Evolutionary conservation across 2,113 vertebrate species (phyloP).

Genomic region (Sinocyclocheilus anophthalmus): DNA sequence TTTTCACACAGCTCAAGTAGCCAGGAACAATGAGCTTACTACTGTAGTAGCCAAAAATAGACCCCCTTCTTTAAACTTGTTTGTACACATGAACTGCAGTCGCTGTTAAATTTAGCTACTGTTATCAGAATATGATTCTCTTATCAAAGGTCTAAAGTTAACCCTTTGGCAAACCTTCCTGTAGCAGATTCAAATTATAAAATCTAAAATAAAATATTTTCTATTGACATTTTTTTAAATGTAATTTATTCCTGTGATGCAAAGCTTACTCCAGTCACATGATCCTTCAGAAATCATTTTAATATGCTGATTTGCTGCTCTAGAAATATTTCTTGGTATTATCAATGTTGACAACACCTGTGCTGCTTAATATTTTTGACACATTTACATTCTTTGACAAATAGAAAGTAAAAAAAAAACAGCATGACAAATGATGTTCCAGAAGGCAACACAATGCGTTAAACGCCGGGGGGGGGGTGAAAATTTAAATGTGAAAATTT

Average conservation of each 20-base stretch:
- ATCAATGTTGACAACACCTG: too few species aligned
- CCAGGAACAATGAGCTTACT: constrained; percentile 9
- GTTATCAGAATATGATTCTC: neutral
- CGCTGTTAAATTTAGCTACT: constrained; percentile 14
- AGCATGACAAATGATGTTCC: too few species aligned
- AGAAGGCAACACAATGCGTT: too few species aligned
- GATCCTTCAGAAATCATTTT: too few species aligned
- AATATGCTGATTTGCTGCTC: too few species aligned
- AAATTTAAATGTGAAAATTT: too few species aligned
- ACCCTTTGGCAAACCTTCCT: neutral
- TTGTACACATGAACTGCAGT: constrained; percentile 1
- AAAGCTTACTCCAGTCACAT: neutral
- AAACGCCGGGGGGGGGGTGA: too few species aligned
- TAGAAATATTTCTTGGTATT: too few species aligned
- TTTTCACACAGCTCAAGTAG: constrained; percentile 40
- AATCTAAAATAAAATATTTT: too few species aligned
- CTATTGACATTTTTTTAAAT: neutral
- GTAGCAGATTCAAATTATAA: neutral
- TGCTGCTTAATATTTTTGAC: too few species aligned
- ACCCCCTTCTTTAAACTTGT: neutral
- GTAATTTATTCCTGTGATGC: neutral
- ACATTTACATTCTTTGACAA: too few species aligned
- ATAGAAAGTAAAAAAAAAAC: too few species aligned
- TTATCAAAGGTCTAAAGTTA: neutral
- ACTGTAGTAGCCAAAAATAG: constrained; percentile 21